Conservation (phyloP, 2,888 invertebrate species). For the Dryobota labecula region DNA sequence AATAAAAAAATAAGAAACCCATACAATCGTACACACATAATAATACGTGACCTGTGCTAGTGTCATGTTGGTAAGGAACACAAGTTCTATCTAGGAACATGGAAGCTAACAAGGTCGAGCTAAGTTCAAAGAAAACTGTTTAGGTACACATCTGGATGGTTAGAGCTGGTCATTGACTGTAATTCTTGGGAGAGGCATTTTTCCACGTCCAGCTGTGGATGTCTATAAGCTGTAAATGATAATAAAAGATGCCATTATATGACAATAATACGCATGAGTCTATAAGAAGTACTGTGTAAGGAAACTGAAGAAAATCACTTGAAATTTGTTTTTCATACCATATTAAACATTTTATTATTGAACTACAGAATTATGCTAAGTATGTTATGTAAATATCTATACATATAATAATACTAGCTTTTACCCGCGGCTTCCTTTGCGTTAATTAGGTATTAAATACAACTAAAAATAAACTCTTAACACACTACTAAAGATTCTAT, state of each 20-base stretch:
- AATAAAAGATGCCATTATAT: no score
- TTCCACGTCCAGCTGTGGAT: background rate
- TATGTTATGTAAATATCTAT: no score
- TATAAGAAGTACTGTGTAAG: background rate
- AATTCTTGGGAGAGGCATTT: background rate
- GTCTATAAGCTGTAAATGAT: background rate
- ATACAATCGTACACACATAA: background rate
- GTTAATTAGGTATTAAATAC: no score
- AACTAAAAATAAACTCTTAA: no score
- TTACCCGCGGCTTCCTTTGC: no score
- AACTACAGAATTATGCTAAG: no score
- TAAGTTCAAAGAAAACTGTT: background rate
- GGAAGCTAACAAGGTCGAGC: background rate
- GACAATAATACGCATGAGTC: no score
- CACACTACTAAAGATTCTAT: no score
- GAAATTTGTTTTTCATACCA: background rate
- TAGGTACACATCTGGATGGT: background rate
- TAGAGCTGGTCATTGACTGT: background rate
- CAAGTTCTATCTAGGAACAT: background rate
- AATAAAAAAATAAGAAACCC: background rate
- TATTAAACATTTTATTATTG: background rate
- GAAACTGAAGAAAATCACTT: no score
- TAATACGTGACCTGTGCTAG: no score
- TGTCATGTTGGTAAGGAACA: no score
- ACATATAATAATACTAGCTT: no score